Evolutionary conservation across 2,888 invertebrate species (phyloP).

Genomic region (Agrotis puta): DNA sequence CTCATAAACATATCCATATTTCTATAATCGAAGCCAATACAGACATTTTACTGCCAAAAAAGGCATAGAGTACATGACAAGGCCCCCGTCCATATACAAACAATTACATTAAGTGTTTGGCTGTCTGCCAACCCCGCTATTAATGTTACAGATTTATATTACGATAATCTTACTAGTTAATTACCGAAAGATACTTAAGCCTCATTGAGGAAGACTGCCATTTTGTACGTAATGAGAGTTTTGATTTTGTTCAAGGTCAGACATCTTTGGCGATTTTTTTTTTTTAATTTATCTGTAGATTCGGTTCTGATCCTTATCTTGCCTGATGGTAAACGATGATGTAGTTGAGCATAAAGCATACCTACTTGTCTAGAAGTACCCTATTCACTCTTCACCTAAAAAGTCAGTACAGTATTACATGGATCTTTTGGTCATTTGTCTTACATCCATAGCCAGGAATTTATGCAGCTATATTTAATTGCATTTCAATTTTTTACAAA

Average conservation of each 20-base stretch:
- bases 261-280: not conserved
- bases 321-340: too few species aligned
- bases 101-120: constrained; percentile 75
- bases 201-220: constrained; percentile 27
- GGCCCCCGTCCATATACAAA: constrained; percentile 66
- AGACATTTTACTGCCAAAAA: constrained; percentile 53
- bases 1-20: constrained; percentile 25
- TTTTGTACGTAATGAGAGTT: constrained; percentile 10
- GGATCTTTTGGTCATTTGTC: too few species aligned
- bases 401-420: too few species aligned
- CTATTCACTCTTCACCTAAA: too few species aligned
- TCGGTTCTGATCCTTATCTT: too few species aligned
- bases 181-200: constrained; percentile 35
- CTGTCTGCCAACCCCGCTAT: constrained; percentile 56
- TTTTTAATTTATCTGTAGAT: too few species aligned
- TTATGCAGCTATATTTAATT: too few species aligned
- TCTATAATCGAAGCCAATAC: constrained; percentile 15
- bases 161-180: constrained; percentile 61
- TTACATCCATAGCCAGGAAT: too few species aligned
- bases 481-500: too few species aligned
- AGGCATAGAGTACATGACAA: constrained; percentile 52
- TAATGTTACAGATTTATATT: constrained; percentile 65
- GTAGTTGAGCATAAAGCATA: too few species aligned
- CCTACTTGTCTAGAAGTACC: too few species aligned
- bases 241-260: constrained; percentile 22